phyloP scores from a whole-genome alignment of 2,888 invertebrate genomes.

The Sphecodes monilicornis region DNA sequence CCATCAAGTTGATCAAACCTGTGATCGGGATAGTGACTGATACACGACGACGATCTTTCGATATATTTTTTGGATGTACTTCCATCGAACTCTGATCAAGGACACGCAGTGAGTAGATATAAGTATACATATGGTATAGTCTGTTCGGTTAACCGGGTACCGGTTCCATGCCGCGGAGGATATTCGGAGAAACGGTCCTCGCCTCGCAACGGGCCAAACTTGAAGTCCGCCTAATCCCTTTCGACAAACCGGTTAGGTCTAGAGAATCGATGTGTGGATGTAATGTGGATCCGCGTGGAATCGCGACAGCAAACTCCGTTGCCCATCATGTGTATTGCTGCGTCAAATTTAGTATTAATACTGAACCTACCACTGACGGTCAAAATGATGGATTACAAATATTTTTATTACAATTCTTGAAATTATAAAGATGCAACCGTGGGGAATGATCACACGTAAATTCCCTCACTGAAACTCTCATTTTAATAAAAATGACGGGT shows the following conservation, averaged over 20 bases:
- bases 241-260: constrained; percentile 6
- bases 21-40: constrained; percentile 60
- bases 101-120: constrained; percentile 66
- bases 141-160: background rate
- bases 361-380: no score
- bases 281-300: background rate
- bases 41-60: constrained; percentile 8
- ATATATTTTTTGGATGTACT: constrained; percentile 65
- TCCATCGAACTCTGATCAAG: constrained; percentile 40
- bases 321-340: no score
- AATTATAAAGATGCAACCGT: no score
- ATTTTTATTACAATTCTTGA: no score
- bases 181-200: background rate
- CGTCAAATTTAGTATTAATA: no score
- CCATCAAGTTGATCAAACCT: constrained; percentile 8
- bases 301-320: background rate
- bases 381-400: no score
- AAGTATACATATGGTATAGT: background rate
- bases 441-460: no score
- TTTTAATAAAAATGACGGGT: no score
- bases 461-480: no score
- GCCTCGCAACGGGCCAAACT: background rate
- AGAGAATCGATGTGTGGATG: background rate
- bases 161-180: background rate
- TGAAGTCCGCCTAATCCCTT: background rate